phyloP scores from a whole-genome alignment of 1,140 invertebrate species.

The Phocides pigmalion region DNA sequence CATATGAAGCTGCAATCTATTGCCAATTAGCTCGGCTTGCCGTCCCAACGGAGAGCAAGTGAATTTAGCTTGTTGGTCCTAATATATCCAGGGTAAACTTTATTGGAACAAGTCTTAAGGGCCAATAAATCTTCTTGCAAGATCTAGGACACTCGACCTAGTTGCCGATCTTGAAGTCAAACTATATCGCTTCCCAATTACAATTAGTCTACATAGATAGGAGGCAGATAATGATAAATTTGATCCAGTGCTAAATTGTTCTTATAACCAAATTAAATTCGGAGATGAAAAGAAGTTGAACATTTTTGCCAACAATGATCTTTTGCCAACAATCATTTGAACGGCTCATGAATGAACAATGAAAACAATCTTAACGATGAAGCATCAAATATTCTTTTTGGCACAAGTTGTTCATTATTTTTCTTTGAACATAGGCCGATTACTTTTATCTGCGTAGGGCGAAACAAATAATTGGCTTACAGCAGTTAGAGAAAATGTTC shows the following conservation, averaged over 20 bases:
- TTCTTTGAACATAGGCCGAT: slow-evolving; percentile 19
- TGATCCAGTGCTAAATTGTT: no score
- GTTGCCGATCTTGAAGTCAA: slow-evolving; percentile 1
- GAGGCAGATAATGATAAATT: no score
- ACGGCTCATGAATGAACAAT: slow-evolving; percentile 13
- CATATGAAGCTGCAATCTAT: slow-evolving; percentile 43
- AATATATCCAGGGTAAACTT: slow-evolving; percentile 29
- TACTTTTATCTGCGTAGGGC: slow-evolving; percentile 12
- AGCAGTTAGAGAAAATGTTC: not conserved
- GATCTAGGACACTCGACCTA: slow-evolving; percentile 18
- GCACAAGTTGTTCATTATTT: slow-evolving; percentile 15
- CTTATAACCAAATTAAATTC: not conserved
- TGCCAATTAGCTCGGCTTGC: slow-evolving; percentile 24
- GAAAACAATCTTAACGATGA: slow-evolving; percentile 21
- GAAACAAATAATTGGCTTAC: slow-evolving; percentile 25
- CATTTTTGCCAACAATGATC: slow-evolving; percentile 2
- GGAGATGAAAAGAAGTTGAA: slow-evolving; percentile 3
- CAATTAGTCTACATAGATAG: slow-evolving; percentile 13
- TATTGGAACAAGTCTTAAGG: slow-evolving; percentile 29
- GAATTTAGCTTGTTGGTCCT: slow-evolving; percentile 32
- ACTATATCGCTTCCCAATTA: slow-evolving; percentile 6
- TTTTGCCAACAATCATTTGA: slow-evolving; percentile 15
- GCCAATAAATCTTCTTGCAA: slow-evolving; percentile 16
- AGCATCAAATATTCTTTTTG: slow-evolving; percentile 25
- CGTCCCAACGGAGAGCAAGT: slow-evolving; percentile 29